phyloP scores from a whole-genome alignment of 2,113 vertebrate genomes.

The Tonatia bakeri region DNA sequence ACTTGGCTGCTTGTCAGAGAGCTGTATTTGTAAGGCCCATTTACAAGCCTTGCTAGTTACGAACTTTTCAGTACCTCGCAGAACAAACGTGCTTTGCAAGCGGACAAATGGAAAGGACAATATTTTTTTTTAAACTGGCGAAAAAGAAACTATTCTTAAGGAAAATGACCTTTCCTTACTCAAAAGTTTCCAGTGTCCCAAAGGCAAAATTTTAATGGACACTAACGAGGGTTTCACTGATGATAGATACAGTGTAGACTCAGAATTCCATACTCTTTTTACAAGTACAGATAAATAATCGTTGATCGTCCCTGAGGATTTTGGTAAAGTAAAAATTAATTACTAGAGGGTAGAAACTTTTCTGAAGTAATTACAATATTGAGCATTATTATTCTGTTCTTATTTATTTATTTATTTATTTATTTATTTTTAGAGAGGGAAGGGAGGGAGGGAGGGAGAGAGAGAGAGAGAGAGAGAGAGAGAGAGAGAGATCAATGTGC shows the following conservation, averaged over 20 bases:
- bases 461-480: too few species aligned
- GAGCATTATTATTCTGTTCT: too few species aligned
- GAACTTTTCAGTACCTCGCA: too few species aligned
- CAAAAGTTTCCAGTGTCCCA: neutral
- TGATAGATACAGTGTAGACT: neutral
- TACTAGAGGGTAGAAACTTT: neutral
- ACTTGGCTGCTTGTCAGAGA: neutral
- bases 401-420: too few species aligned
- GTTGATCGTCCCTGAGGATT: neutral
- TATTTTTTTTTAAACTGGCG: neutral
- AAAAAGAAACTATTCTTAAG: neutral
- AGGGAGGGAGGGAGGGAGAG: too few species aligned
- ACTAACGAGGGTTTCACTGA: neutral
- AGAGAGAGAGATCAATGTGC: too few species aligned
- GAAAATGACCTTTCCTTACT: neutral
- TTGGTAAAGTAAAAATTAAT: neutral
- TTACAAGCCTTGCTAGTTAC: neutral
- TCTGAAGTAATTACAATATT: neutral
- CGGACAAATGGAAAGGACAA: neutral
- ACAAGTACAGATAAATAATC: neutral
- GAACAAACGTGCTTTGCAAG: neutral
- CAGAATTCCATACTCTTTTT: neutral
- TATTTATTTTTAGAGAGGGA: too few species aligned
- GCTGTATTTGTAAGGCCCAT: neutral
- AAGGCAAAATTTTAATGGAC: neutral